These are phyloP conservation scores for Sitta carolinensis DNA, from an alignment of 2,797 vertebrate species.

Conservation along the genomic window DNA sequence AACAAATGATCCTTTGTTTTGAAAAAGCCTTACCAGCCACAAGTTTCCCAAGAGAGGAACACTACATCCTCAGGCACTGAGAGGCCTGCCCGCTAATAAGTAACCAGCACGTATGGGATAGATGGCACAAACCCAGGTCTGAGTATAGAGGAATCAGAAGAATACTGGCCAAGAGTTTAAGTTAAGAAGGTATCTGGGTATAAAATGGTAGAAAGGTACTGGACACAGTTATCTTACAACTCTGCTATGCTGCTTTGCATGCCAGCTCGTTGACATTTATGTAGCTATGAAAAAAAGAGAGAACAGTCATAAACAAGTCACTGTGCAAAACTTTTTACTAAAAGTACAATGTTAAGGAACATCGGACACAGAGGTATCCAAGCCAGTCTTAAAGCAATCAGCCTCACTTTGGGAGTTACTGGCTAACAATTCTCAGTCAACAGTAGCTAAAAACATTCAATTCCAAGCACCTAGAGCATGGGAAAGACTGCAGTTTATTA, in stretches of 20 bases:
- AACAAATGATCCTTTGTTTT: conserved; percentile 44
- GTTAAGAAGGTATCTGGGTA: background rate
- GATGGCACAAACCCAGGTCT: background rate
- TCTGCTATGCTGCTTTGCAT: background rate
- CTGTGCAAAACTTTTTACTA: background rate
- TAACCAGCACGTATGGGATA: background rate
- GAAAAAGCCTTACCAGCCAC: background rate
- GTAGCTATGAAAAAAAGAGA: background rate
- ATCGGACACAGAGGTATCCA: background rate
- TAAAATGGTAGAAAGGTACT: background rate
- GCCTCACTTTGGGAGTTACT: background rate
- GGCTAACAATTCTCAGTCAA: background rate
- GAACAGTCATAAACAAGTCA: conserved; percentile 18
- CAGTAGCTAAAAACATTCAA: background rate
- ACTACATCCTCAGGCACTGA: background rate
- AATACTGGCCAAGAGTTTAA: background rate
- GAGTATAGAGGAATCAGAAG: background rate
- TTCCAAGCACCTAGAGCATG: background rate
- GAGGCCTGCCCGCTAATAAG: background rate
- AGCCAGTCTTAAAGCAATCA: background rate
- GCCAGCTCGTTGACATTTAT: conserved; percentile 28
- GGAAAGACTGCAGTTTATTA: background rate
- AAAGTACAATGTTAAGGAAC: background rate
- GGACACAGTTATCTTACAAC: background rate
- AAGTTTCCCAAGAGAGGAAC: conserved; percentile 4